Evolutionary conservation across 1,140 invertebrate genomes (phyloP), one percentile per base, ranked within the genome.

Genomic region (Uloborus diversus): DNA sequence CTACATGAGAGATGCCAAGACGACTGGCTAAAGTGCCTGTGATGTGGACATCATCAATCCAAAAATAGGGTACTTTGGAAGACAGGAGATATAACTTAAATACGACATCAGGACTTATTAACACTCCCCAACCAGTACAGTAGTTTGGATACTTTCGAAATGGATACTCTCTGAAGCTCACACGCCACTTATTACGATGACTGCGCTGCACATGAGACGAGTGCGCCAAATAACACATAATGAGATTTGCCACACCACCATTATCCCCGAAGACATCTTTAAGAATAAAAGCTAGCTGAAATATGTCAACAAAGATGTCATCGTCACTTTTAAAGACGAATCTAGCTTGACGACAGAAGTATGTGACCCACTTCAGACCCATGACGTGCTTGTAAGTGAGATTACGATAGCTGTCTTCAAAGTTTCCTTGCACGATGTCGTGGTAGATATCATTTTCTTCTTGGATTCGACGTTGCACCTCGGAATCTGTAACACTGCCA

Each of bases 351-450:
- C 84, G 82, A 85, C 94, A 96, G 82, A 89, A 88, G 17, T 86
- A 86, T 0, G 89, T 85, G 1, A 90, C 91, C 94, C 94, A 97
- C 82, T 91, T 89, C 30, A 95, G 85, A 0, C 94, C 94, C 93
- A 96, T 94, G 0, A 95, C 85, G 83, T 96, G 94, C 86, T 96
- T 96, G 81, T 92, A 93, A 23, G 93, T 95, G 9, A 96, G 87
- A 86, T 96, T 95, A 84, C 89, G 89, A 83, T 96, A 96, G 37
- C 92, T 90, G 87, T 96, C 94, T 7, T 88, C 61, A 84, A 96
- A 96, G 84, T 85, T 85, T 4, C 92, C 94, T 78, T 88, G 86
- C 2, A 87, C 84, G 28, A 88, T 75, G 65, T 87, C 86, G 35
- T 83, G 83, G 81, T 84, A 84, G 11, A 82, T 28, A n/a, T 81